These are phyloP conservation scores for Mobula birostris DNA, from an alignment of 2,113 vertebrate species.

Conservation along the genomic window DNA sequence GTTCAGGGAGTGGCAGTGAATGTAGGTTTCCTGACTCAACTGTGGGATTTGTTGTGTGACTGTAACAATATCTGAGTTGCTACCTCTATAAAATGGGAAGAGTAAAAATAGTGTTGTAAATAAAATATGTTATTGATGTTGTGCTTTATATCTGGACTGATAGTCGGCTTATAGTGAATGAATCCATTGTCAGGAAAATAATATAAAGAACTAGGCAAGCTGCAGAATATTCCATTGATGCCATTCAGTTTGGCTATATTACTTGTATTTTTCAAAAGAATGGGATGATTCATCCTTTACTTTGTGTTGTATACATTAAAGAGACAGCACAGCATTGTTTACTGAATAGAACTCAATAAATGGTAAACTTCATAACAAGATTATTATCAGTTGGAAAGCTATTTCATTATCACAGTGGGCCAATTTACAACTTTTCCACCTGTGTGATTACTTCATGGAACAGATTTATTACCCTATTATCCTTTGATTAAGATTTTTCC, in stretches of 20 bases:
- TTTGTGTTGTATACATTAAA: conserved; percentile 3
- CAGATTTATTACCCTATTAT: not conserved
- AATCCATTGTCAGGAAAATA: not conserved
- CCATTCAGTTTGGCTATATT: not conserved
- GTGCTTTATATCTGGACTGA: not conserved
- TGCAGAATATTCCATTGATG: conserved; percentile 13
- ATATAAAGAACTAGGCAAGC: not conserved
- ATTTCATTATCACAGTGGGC: not conserved
- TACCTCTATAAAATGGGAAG: not conserved
- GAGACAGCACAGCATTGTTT: not conserved
- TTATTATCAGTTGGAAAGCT: not conserved
- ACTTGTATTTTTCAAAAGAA: conserved; percentile 6
- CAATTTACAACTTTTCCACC: not conserved
- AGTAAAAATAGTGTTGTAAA: not conserved
- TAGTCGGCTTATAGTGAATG: not conserved
- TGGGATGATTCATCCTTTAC: conserved; percentile 7
- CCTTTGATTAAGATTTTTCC: not conserved
- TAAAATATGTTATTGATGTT: not conserved
- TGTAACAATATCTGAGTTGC: not conserved
- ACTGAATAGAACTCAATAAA: not conserved
- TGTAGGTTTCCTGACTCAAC: not conserved
- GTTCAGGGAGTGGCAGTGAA: not conserved
- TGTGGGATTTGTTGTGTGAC: not conserved
- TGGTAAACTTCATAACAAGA: not conserved
- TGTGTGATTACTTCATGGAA: not conserved